Evolutionary conservation across 2,113 vertebrate genomes (phyloP), one percentile per base, ranked within the genome.

Genomic region (Accipiter cooperii): DNA sequence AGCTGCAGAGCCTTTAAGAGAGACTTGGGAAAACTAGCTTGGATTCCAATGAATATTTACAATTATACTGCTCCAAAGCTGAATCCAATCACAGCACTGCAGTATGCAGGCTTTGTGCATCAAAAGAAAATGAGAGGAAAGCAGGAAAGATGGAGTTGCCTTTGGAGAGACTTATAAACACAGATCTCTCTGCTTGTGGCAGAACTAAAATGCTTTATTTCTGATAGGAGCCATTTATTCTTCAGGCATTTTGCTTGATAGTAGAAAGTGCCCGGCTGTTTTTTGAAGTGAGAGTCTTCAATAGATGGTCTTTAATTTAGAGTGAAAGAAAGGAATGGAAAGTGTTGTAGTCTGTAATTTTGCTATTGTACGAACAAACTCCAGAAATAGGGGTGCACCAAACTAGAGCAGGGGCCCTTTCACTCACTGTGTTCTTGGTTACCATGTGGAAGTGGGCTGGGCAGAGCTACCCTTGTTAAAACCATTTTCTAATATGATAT

Each of bases 1-100:
- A 98, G 97, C 96, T 96, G 96, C 97, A 97, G 95, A 94, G 96
- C 95, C 97, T 96, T 96, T 96, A 93, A 96, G 96, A 97, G 93
- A 97, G 93, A 91, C 95, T 96, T 85, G 93, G 95, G 97, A 97
- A 95, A 97, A 96, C 96, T 61, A 95, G 92, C 97, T 94, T 96
- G 98, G 97, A 98, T 98, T 97, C 97, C 97, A 98, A 97, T 98
- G 98, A 98, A 98, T 98, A 98, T 98, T 98, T 98, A 98, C 98
- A 97, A 97, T 98, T 96, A 93, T 93, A 64, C 87, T 94, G 97
- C 96, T 98, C 97, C 82, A 19, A 92, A 97, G 96, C 95, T 89
- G 46, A 97, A 97, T 96, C 97, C 97, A 98, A 96, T 98, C 98
- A 97, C 89, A 91, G 94, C 22, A 87, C 97, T 97, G 95, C 97